phyloP scores from a whole-genome alignment of 2,888 invertebrate genomes.

The Andrena minutula region DNA sequence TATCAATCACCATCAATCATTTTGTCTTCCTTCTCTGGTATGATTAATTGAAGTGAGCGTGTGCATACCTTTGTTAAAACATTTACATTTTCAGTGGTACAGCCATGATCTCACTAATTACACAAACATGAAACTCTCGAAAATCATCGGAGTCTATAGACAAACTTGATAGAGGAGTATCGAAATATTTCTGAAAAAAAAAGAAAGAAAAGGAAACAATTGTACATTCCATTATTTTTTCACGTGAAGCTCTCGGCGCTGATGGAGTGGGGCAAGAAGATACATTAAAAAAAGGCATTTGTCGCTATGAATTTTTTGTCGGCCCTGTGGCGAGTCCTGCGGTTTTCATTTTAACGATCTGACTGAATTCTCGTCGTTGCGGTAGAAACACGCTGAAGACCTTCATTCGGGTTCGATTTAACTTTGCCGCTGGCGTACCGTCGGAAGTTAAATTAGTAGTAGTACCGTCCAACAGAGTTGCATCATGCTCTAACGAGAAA shows the following conservation, averaged over 20 bases:
- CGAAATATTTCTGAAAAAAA: neutral
- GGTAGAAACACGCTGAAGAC: slow-evolving; percentile 63
- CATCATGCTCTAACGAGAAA: slow-evolving; percentile 67
- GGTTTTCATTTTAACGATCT: slow-evolving; percentile 51
- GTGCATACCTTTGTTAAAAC: too few relatives aligned
- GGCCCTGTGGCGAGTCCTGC: slow-evolving; percentile 7
- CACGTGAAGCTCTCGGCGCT: too few relatives aligned
- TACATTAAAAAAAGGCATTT: neutral
- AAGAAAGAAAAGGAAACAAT: neutral
- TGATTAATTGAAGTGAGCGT: too few relatives aligned
- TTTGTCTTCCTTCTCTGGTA: too few relatives aligned
- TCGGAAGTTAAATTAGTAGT: slow-evolving; percentile 73
- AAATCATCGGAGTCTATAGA: neutral
- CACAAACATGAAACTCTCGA: neutral
- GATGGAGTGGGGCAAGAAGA: neutral
- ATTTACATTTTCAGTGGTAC: too few relatives aligned
- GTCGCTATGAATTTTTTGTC: neutral
- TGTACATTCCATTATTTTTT: neutral
- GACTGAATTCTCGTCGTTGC: slow-evolving; percentile 53
- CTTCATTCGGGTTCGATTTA: slow-evolving; percentile 71
- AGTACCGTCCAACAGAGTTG: slow-evolving; percentile 63
- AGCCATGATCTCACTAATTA: neutral
- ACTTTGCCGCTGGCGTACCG: slow-evolving; percentile 65
- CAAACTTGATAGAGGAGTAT: neutral
- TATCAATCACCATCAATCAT: too few relatives aligned